Base-by-base conservation (phyloP, 2,888 invertebrate species). In the Dolomedes plantarius region DNA sequence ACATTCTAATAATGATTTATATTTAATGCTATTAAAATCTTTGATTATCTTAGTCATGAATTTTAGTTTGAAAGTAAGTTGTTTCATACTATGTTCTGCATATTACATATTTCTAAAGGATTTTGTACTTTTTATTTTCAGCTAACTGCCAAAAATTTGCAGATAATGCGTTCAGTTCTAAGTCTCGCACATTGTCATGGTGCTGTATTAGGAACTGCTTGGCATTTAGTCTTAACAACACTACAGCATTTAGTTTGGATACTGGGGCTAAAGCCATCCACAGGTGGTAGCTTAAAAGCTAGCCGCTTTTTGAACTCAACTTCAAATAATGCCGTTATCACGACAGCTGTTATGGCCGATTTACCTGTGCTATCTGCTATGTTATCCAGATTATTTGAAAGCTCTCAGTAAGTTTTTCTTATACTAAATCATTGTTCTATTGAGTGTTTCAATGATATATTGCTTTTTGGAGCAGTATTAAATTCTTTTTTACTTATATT, bases 271-370 rank as follows among this genome's bases (percentile, higher is more conserved):
- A 98, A 98, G 91, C 98, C 98, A 0, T 96, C 97, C 0, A 96
- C 97, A 0, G 97, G 97, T 23, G 98, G 98, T 32, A 96, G 97
- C 89, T 93, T 98, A 90, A 97, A 95, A 92, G 96, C 97, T 11
- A 90, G 90, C 62, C 90, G 91, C 80, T n/a, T n/a, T n/a, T 16
- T 31, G 31, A 19, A 16, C 11, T 90, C 90, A 86, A 89, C 90
- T 50, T 91, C 91, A 29, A 89, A 90, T 11, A 90, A 90, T 73
- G 88, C 89, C 28, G 88, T 89, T 89, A 91, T 98, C 91, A 98
- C 98, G 0, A 98, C 97, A 13, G 97, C 98, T 3, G 97, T 98
- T 64, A 97, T 98, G 96, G 97, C 98, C 0, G 98, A 99, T 92
- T 92, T 99, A 31, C 98, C 98, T 0, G 93, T 94, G 83, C 93